These are phyloP conservation scores for Danaus melanippus DNA, from an alignment of 1,140 invertebrate species.

Conservation along the genomic window DNA sequence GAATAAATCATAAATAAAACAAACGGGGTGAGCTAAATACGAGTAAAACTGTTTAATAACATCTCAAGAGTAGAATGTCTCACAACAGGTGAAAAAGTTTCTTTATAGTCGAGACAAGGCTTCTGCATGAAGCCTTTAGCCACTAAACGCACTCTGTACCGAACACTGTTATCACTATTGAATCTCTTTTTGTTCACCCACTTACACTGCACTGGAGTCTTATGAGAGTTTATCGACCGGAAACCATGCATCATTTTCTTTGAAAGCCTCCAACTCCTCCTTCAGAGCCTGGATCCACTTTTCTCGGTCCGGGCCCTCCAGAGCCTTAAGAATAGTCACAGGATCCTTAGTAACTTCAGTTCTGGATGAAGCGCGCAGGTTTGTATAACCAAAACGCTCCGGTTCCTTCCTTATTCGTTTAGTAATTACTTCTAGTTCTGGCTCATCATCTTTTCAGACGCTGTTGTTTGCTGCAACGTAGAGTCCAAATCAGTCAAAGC, in stretches of 20 bases:
- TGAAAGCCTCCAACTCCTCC: slow-evolving; percentile 12
- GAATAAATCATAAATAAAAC: too few relatives aligned
- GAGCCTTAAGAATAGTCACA: not conserved
- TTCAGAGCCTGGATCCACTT: slow-evolving; percentile 9
- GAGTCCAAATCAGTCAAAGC: too few relatives aligned
- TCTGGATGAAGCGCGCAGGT: too few relatives aligned
- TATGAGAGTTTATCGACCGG: slow-evolving; percentile 8
- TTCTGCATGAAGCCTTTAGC: slow-evolving; percentile 18
- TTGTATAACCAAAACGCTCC: too few relatives aligned
- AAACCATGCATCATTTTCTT: too few relatives aligned
- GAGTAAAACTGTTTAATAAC: too few relatives aligned
- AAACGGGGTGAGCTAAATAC: too few relatives aligned
- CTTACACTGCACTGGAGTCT: slow-evolving; percentile 11
- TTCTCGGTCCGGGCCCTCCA: slow-evolving; percentile 8
- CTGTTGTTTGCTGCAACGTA: too few relatives aligned
- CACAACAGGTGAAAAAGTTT: slow-evolving; percentile 20
- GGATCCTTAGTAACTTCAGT: too few relatives aligned
- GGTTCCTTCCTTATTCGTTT: too few relatives aligned
- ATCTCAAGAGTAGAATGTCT: slow-evolving; percentile 13
- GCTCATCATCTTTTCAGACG: too few relatives aligned
- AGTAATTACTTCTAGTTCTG: too few relatives aligned
- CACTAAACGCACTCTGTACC: slow-evolving; percentile 10
- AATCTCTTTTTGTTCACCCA: slow-evolving; percentile 19
- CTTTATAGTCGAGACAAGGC: slow-evolving; percentile 15
- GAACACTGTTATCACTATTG: slow-evolving; percentile 14